Percentiles rank a stretch among this genome's conserved stretches.
These are phyloP conservation scores for Callopanchax toddi DNA, from an alignment of 2,113 vertebrate species.

Conservation along the genomic window DNA sequence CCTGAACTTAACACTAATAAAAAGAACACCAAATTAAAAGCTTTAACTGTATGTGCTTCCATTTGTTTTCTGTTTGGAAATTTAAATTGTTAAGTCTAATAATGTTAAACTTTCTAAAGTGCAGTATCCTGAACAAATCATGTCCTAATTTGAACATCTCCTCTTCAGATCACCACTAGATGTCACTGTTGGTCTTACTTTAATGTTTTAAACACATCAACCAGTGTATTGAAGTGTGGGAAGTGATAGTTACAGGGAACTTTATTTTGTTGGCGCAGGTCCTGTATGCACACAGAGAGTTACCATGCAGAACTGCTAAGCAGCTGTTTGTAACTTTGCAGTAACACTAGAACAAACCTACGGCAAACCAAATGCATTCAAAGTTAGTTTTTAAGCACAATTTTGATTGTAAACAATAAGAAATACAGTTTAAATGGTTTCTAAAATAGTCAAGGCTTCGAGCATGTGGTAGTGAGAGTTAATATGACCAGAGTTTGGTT, in stretches of 20 bases:
- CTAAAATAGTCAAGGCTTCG: conserved; percentile 13
- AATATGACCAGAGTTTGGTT: conserved; percentile 76
- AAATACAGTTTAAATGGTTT: conserved; percentile 36
- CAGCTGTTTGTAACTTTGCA: conserved; percentile 8
- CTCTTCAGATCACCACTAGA: conserved; percentile 71
- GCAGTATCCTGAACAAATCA: not conserved
- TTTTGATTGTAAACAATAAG: conserved; percentile 20
- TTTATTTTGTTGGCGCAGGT: conserved; percentile 8
- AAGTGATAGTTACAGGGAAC: conserved; percentile 2
- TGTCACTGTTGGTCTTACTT: conserved; percentile 71
- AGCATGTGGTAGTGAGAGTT: conserved; percentile 63
- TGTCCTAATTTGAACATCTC: not conserved
- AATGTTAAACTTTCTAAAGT: not conserved
- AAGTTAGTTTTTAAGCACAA: conserved; percentile 17
- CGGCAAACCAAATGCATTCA: no score
- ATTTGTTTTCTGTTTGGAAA: not conserved
- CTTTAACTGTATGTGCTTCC: not conserved
- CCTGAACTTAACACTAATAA: no score
- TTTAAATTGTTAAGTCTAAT: no score
- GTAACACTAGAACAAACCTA: conserved; percentile 18
- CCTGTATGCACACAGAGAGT: conserved; percentile 4
- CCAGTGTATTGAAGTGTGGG: not conserved
- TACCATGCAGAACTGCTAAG: not conserved
- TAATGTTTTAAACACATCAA: not conserved
- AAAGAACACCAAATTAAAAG: not conserved